phyloP scores from a whole-genome alignment of 1,140 invertebrate species.

The Drosophila funebris region DNA sequence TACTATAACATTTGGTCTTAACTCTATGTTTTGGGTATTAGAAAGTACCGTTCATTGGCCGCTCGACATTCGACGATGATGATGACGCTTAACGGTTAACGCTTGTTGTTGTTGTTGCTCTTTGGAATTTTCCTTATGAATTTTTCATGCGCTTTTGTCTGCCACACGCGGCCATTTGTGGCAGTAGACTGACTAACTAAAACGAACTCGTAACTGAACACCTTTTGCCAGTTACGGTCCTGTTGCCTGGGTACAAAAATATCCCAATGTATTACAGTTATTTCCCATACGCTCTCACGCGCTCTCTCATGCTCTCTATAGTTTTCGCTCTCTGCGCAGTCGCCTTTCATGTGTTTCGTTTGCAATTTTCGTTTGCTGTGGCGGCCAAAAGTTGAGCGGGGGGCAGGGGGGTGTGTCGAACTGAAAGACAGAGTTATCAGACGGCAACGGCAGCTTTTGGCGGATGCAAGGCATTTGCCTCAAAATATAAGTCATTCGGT shows the following conservation, averaged over 20 bases:
- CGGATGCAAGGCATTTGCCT: conserved; percentile 35
- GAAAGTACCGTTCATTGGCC: conserved; percentile 41
- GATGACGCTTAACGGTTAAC: conserved; percentile 8
- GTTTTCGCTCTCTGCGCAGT: conserved; percentile 24
- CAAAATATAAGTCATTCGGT: conserved; percentile 47
- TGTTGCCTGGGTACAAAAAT: conserved; percentile 28
- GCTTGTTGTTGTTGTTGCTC: conserved; percentile 25
- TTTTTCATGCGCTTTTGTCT: conserved; percentile 81
- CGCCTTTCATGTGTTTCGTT: not conserved
- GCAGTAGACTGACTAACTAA: conserved; percentile 66
- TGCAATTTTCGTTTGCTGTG: not conserved
- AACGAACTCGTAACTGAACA: conserved; percentile 48
- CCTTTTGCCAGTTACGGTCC: conserved; percentile 68
- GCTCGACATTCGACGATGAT: conserved; percentile 32
- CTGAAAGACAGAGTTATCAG: conserved; percentile 38
- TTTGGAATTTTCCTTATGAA: conserved; percentile 57
- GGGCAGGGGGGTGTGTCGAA: not conserved
- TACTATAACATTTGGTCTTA: conserved; percentile 43
- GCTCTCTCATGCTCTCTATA: too few relatives aligned
- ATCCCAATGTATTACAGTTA: conserved; percentile 49
- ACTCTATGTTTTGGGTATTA: conserved; percentile 52
- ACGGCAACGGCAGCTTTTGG: conserved; percentile 18
- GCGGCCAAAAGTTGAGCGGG: not conserved
- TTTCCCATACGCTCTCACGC: not conserved
- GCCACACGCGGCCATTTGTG: conserved; percentile 77